Conservation (phyloP, 2,888 invertebrate genomes). For the Aethes cnicana region DNA sequence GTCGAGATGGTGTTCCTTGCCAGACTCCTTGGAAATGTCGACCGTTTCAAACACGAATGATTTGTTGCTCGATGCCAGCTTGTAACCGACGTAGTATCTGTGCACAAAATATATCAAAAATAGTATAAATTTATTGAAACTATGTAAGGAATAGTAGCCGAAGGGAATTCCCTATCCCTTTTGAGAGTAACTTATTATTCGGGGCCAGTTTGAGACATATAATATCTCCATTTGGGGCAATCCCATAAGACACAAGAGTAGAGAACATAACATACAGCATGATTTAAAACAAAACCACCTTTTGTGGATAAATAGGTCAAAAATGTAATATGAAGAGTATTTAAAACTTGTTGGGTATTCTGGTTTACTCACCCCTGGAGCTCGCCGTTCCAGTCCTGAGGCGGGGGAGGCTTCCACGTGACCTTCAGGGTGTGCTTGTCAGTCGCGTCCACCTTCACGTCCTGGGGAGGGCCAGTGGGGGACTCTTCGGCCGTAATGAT, state of each 20-base stretch:
- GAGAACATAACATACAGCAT: too few species aligned
- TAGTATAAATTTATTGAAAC: too few species aligned
- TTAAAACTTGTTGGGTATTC: too few species aligned
- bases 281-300: too few species aligned
- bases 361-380: conserved; percentile 81
- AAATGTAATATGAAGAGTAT: too few species aligned
- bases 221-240: too few species aligned
- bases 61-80: conserved; percentile 91
- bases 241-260: too few species aligned
- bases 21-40: conserved; percentile 94
- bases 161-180: too few species aligned
- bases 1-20: conserved; percentile 93
- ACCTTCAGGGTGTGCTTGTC: conserved; percentile 94
- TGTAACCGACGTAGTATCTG: conserved; percentile 95
- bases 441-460: conserved; percentile 91
- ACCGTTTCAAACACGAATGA: conserved; percentile 95
- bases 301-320: too few species aligned
- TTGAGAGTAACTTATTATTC: too few species aligned
- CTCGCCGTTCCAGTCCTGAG: conserved; percentile 96
- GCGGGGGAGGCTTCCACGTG: conserved; percentile 94
- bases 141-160: too few species aligned
- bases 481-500: conserved; percentile 98
- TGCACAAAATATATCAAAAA: conserved; percentile 46
- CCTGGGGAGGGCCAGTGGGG: conserved; percentile 91
- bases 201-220: too few species aligned